phyloP scores from a whole-genome alignment of 2,113 vertebrate species.

The Scophthalmus maximus region DNA sequence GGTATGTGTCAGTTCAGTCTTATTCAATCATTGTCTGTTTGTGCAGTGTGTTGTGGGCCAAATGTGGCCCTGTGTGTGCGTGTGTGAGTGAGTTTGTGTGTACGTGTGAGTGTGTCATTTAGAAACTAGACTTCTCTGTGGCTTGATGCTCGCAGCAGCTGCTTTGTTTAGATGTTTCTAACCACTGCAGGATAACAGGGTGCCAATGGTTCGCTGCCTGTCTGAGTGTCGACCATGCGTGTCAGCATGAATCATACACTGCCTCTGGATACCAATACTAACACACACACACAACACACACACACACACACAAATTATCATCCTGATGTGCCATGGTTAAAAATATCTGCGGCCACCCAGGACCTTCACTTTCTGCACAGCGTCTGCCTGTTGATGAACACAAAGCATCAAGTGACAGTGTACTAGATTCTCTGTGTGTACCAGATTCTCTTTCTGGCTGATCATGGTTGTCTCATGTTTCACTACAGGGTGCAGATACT shows the following conservation, averaged over 20 bases:
- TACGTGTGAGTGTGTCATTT: neutral
- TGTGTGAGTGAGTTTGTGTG: neutral
- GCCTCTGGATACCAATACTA: slow-evolving; percentile 25
- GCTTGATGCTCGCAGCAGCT: slow-evolving; percentile 5
- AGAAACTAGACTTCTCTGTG: neutral
- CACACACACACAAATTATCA: slow-evolving; percentile 24
- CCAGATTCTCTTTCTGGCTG: neutral
- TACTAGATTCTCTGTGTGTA: neutral
- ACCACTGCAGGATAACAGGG: slow-evolving; percentile 24
- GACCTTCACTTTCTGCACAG: neutral
- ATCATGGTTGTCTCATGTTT: no score
- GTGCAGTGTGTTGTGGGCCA: neutral
- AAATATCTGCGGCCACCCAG: slow-evolving; percentile 5
- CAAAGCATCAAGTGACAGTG: neutral
- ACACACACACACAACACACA: slow-evolving; percentile 7
- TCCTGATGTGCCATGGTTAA: slow-evolving; percentile 7
- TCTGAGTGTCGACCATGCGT: slow-evolving; percentile 5
- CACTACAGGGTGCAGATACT: no score
- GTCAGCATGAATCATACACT: slow-evolving; percentile 38
- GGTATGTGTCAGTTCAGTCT: neutral
- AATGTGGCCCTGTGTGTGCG: neutral
- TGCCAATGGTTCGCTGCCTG: slow-evolving; percentile 17
- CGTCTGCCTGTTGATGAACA: slow-evolving; percentile 5
- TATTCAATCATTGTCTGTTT: neutral
- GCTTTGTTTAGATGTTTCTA: slow-evolving; percentile 28